Base-by-base conservation (phyloP, 2,888 invertebrate species). In the Apotomis betuletana region DNA sequence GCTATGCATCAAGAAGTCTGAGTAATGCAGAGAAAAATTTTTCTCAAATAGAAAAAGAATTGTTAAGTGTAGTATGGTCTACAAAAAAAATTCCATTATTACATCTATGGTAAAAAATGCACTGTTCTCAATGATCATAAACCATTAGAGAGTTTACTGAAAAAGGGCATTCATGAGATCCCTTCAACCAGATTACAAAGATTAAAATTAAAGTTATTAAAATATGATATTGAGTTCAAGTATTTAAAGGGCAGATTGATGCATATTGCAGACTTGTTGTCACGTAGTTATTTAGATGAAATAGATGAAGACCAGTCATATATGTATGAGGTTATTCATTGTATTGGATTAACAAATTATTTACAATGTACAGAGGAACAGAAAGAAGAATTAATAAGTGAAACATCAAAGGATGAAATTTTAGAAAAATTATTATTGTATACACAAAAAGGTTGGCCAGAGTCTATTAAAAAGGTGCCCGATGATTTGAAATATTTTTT, bases 41-140 rank as follows among this genome's bases (percentile, higher is more conserved):
- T 55, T 78, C 84, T 4, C 85, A 89, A 77, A 85, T 89, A 6
- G 85, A 88, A 76, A 87, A 87, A 73, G 84, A 88, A 75, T 69
- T 83, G 3, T 75, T 87, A 60, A 84, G 84, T 41, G 80, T 84
- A 10, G 79, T 79, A 4, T 83, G 81, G 74, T 81, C 83, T 4
- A 79, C 78, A 55, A 75, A 79, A 69, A n/a, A 83, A 83, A 74
- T 87, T 86, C 76, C 81, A 84, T 76, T 79, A 79, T 54, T 83
- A 77, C 75, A 75, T 81, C 5, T 80, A 78, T 77, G 81, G 81
- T 4, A 61, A 76, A 13, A 67, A 72, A 51, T 62, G 54, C 15
- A 67, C 51, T 4, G 15, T 72, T 4, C 27, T 67, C 49, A 67
- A 72, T 72, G 67, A 71, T 61, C 70, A 71, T 41, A 59, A 52